Conservation (phyloP, 2,888 invertebrate genomes). For the Noctua pronuba region DNA sequence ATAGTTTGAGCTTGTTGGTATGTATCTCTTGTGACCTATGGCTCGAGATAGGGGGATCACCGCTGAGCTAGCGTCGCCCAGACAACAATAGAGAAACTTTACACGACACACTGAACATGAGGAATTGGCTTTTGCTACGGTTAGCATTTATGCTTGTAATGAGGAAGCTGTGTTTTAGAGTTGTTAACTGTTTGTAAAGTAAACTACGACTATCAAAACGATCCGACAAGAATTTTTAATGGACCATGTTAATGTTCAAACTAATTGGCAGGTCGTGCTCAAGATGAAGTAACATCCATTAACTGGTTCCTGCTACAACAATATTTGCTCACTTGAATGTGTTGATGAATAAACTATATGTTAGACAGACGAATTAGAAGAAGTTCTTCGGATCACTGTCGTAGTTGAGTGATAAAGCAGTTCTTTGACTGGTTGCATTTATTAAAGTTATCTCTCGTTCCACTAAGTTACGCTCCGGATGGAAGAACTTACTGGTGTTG, state of each 20-base stretch:
- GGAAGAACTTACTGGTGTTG: constrained; percentile 41
- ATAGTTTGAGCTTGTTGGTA: constrained; percentile 61
- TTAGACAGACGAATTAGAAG: constrained; percentile 4
- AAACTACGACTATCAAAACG: constrained; percentile 38
- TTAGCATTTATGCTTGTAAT: constrained; percentile 49
- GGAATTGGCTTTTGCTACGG: constrained; percentile 64
- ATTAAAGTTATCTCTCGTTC: constrained; percentile 13
- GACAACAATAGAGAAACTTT: constrained; percentile 73
- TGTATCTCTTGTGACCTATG: constrained; percentile 65
- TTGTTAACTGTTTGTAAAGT: constrained; percentile 31
- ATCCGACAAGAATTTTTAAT: constrained; percentile 36
- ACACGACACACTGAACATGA: constrained; percentile 67
- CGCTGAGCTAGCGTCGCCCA: constrained; percentile 62
- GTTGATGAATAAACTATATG: constrained; percentile 17
- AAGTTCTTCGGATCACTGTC: neutral
- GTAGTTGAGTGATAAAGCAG: neutral
- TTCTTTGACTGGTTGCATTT: constrained; percentile 21
- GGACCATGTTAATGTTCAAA: constrained; percentile 34
- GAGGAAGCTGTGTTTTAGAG: constrained; percentile 42
- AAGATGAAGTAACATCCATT: constrained; percentile 29
- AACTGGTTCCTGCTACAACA: constrained; percentile 29
- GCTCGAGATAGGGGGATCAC: constrained; percentile 68
- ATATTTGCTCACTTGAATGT: constrained; percentile 37
- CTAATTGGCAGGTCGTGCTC: constrained; percentile 42
- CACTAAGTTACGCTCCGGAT: constrained; percentile 3